Percentiles rank a stretch among this genome's conserved stretches.
These are phyloP conservation scores for Drosophila biarmipes DNA, from an alignment of 1,140 invertebrate genomes.

Conservation along the genomic window DNA sequence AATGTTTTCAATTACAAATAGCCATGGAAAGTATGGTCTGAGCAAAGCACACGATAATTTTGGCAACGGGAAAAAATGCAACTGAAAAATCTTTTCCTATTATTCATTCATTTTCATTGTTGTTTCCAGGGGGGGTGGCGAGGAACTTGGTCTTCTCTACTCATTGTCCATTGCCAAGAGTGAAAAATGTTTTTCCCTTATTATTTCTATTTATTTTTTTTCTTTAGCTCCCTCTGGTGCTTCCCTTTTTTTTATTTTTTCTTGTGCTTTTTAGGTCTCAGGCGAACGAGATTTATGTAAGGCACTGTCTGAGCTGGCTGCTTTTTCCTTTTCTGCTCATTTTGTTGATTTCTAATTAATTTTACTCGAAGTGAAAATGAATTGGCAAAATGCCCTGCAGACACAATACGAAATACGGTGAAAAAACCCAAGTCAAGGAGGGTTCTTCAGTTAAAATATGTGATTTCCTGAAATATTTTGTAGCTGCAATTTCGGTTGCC, in stretches of 20 bases:
- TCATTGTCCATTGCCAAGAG: conserved; percentile 47
- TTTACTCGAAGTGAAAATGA: conserved; percentile 74
- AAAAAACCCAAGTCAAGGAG: conserved; percentile 5
- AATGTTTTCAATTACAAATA: conserved; percentile 62
- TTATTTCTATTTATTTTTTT: conserved; percentile 33
- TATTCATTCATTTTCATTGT: conserved; percentile 74
- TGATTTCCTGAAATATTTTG: conserved; percentile 30
- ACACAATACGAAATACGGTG: conserved; percentile 21
- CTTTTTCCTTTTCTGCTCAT: conserved; percentile 54
- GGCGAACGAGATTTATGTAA: conserved; percentile 62
- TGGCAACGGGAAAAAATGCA: conserved; percentile 41
- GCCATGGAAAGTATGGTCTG: not conserved
- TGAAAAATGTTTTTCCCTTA: conserved; percentile 53
- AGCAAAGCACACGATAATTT: conserved; percentile 13
- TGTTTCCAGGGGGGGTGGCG: conserved; percentile 28
- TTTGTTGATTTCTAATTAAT: conserved; percentile 79
- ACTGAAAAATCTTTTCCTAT: conserved; percentile 64
- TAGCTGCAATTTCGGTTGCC: conserved; percentile 23
- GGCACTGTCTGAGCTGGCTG: conserved; percentile 27
- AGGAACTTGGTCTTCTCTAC: conserved; percentile 20
- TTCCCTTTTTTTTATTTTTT: conserved; percentile 17
- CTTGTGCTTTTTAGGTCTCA: conserved; percentile 44
- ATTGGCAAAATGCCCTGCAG: conserved; percentile 70
- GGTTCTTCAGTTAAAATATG: conserved; percentile 32
- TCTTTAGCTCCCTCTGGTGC: conserved; percentile 14